phyloP scores from a whole-genome alignment of 2,888 invertebrate species.

The Acrocyrtus sp. region DNA sequence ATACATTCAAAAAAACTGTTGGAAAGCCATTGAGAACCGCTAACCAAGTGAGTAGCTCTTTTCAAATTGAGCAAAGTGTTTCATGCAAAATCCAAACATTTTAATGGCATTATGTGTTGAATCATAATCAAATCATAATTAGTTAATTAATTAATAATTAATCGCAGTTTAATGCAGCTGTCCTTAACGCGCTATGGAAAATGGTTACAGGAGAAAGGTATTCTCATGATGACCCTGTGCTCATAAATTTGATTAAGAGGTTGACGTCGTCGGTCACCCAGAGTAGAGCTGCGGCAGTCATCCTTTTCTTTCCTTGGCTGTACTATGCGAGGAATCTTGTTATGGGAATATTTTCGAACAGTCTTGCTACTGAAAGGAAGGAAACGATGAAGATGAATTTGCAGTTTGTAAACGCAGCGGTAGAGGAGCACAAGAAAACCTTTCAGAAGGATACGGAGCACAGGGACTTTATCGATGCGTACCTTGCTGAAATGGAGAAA shows the following conservation, averaged over 20 bases:
- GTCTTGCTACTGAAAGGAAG: conserved; percentile 33
- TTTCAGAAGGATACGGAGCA: conserved; percentile 47
- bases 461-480: conserved; percentile 60
- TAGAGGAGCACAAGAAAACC: conserved; percentile 52
- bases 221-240: conserved; percentile 54
- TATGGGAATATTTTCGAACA: neutral
- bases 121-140: no score
- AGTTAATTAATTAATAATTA: no score
- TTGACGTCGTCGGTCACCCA: conserved; percentile 47
- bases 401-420: conserved; percentile 47
- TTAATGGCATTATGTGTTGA: no score
- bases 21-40: conserved; percentile 43
- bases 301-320: conserved; percentile 53
- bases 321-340: conserved; percentile 16
- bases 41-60: no score
- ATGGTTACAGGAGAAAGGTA: conserved; percentile 54
- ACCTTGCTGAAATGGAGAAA: conserved; percentile 52
- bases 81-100: no score
- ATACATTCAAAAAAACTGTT: conserved; percentile 39
- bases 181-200: conserved; percentile 54
- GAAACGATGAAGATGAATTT: conserved; percentile 40
- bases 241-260: conserved; percentile 51
- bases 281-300: conserved; percentile 28
- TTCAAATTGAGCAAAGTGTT: no score
- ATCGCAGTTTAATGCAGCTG: conserved; percentile 55